phyloP scores from a whole-genome alignment of 2,888 invertebrate genomes.

The Cephus runcator region DNA sequence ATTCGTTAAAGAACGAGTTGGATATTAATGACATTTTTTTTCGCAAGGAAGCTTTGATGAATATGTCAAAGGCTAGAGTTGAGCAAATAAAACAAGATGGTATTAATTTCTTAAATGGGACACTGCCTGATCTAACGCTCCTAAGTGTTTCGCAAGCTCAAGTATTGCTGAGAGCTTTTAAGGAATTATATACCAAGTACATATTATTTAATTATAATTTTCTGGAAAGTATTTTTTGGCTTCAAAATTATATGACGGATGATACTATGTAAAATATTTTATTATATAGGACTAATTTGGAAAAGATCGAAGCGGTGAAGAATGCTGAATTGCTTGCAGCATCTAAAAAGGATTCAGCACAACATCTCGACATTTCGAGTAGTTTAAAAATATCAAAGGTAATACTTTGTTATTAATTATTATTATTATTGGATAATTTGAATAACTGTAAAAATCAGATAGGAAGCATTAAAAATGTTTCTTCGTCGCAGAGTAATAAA shows the following conservation, averaged over 20 bases:
- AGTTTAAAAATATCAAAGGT: background rate
- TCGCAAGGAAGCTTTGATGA: constrained; percentile 53
- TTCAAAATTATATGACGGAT: background rate
- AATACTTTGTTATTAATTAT: background rate
- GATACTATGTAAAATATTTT: background rate
- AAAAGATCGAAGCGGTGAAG: background rate
- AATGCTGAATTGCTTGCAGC: background rate
- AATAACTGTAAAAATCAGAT: background rate
- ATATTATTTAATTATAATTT: background rate
- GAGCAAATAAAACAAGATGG: constrained; percentile 57
- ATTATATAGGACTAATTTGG: background rate
- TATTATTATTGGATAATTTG: background rate
- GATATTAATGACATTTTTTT: constrained; percentile 58
- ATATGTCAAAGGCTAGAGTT: constrained; percentile 54
- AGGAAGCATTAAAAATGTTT: background rate
- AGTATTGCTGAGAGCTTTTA: constrained; percentile 57
- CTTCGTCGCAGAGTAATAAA: constrained; percentile 4
- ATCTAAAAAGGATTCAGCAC: background rate
- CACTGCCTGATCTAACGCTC: constrained; percentile 57
- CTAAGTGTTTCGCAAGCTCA: constrained; percentile 58
- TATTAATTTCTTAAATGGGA: constrained; percentile 56
- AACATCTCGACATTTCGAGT: background rate
- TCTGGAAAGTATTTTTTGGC: background rate
- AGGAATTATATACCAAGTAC: constrained; percentile 51
- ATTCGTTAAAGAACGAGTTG: constrained; percentile 51